These are phyloP conservation scores for Calephelis nemesis DNA, from an alignment of 1,140 invertebrate genomes.

Conservation along the genomic window DNA sequence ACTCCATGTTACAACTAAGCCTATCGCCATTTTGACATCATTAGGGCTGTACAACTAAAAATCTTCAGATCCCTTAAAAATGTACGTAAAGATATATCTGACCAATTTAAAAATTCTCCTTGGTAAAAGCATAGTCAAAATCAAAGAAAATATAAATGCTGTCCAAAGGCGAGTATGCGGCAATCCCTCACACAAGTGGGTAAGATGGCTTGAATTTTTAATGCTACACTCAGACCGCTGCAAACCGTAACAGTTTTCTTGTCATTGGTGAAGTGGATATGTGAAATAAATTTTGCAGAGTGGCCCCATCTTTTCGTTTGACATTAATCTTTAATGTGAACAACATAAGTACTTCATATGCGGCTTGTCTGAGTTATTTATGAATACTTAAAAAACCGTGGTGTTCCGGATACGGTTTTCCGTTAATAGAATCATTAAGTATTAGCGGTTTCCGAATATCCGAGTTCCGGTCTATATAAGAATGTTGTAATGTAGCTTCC, in stretches of 20 bases:
- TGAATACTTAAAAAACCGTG: not conserved
- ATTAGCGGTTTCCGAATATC: not conserved
- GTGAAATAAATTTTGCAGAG: slow-evolving; percentile 79
- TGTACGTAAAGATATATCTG: no score
- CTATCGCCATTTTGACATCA: no score
- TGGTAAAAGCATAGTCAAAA: slow-evolving; percentile 46
- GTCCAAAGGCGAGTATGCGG: slow-evolving; percentile 74
- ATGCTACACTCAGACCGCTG: slow-evolving; percentile 77
- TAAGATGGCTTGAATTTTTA: slow-evolving; percentile 77
- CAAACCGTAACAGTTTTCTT: slow-evolving; percentile 79
- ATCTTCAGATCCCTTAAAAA: no score
- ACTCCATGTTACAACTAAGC: no score
- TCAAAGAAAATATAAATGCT: slow-evolving; percentile 77
- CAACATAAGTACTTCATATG: slow-evolving; percentile 68
- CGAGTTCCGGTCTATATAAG: no score
- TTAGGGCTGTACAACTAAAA: no score
- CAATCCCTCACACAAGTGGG: slow-evolving; percentile 78
- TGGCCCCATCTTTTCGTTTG: slow-evolving; percentile 78
- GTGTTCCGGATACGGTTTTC: not conserved
- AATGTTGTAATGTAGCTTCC: no score
- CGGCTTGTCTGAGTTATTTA: slow-evolving; percentile 53
- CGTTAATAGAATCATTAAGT: not conserved
- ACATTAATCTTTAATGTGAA: slow-evolving; percentile 74
- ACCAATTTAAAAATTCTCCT: slow-evolving; percentile 32
- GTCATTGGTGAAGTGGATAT: slow-evolving; percentile 75